Base-by-base conservation (phyloP, 2,888 invertebrate genomes). In the Drosophila pegasa region DNA sequence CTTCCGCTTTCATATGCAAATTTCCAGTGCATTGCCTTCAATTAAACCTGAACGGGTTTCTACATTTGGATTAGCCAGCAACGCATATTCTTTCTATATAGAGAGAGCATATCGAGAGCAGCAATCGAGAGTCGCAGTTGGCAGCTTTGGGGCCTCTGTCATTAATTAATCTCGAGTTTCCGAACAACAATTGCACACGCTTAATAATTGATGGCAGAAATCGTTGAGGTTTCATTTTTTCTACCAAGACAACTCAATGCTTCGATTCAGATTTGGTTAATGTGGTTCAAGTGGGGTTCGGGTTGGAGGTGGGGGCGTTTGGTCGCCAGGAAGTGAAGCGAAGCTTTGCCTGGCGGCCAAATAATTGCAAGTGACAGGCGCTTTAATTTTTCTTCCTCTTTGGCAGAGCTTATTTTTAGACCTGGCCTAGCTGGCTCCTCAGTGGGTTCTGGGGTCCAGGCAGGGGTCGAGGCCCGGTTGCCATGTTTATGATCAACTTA, bases 281-380 rank as follows among this genome's bases (percentile, higher is more conserved):
- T 78, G 54, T 71, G 71, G 65, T 43, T 40, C 51, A 31, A 51
- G 51, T 56, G 54, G 41, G 35, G 22, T 37, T 25, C 20, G 25
- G 27, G 8, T 10, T 12, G 38, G 45, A 20, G 10, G 27, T 41
- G 14, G 22, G 35, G 22, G 14, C 2, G 25, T 22, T 50, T 20
- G 60, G 22, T 27, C n/a, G 54, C 22, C 22, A 66, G 64, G 65
- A 71, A 73, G 70, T 85, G 80, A 79, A 75, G 75, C 75, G 75
- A 72, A 61, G 70, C 64, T 35, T 35, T 78, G 79, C 79, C 90
- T 76, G 70, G 66, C 64, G 83, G 80, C 78, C 43, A 83, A 83
- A 85, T 89, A 90, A 90, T 89, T 90, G 89, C 91, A 90, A 90
- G 78, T 90, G 89, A 90, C 89, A 90, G 89, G 87, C 85, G 87